Evolutionary conservation across 2,797 vertebrate genomes (phyloP), one percentile per base, ranked within the genome.

Genomic region (Margarornis squamiger): DNA sequence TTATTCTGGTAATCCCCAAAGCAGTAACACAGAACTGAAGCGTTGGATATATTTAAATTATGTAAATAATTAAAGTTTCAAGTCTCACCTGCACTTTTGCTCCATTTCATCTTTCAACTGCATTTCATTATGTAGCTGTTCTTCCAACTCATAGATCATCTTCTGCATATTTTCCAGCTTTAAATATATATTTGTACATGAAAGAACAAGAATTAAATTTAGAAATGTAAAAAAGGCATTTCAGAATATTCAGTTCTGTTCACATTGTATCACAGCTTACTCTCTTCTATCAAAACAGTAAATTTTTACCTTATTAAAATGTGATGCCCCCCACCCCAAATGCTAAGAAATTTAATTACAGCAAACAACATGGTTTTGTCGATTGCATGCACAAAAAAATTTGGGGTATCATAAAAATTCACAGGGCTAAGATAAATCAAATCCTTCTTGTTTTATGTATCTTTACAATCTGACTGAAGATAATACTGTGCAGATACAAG

Each of bases 71-170:
- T 62, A 4, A 92, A 95, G 36, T 90, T 96, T 71, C 68, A 91
- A 97, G 55, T 84, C 95, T 97, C 93, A 99, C 99, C 99, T 99
- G 99, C 98, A 99, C 97, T 99, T 99, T 86, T 99, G 99, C 93
- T 99, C 99, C 98, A 99, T 98, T 98, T 99, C 99, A 97, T 99
- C 99, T 98, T 99, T 99, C 87, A 99, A 96, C 85, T 99, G 99
- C 98, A 99, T 99, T 98, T 99, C 99, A 96, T 98, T 98, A 96
- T 99, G 99, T 76, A 99, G 98, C 92, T 99, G 99, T 97, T 99
- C 99, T 97, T 99, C 99, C 95, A 99, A 98, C 86, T 99, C 99
- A 96, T 99, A 99, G 88, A 99, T 98, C 96, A 98, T 98, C 98
- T 99, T 99, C 97, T 99, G 99, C 97, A 99, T 98, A 97, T 98